A percentile compares a stretch with the other conserved stretches of the same genome.
These are phyloP conservation scores for Tokudaia tokunoshimensis DNA, from an alignment of 2,797 vertebrate genomes.

Conservation along the genomic window DNA sequence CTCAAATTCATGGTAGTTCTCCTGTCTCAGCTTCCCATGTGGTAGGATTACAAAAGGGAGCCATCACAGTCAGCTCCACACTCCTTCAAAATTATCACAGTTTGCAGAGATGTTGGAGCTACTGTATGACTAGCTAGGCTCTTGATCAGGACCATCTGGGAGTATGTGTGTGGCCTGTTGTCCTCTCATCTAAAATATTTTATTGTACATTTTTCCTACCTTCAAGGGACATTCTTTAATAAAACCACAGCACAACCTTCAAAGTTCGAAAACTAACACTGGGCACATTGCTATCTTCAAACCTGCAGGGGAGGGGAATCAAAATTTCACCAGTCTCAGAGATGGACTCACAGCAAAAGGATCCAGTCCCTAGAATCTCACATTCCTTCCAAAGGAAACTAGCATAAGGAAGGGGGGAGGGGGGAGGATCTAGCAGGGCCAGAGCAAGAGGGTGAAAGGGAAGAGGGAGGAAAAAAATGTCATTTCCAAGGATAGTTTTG, in stretches of 20 bases:
- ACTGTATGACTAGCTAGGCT: not conserved
- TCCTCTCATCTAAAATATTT: not conserved
- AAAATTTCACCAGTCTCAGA: not conserved
- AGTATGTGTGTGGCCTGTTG: not conserved
- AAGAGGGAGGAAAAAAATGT: not conserved
- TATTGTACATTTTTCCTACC: not conserved
- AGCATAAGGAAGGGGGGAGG: too few relatives aligned
- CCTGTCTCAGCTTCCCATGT: not conserved
- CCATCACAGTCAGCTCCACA: not conserved
- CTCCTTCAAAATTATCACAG: not conserved
- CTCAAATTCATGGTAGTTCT: not conserved
- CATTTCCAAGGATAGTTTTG: slow-evolving; percentile 19
- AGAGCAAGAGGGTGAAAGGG: too few relatives aligned
- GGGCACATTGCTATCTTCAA: not conserved
- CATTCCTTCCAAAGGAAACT: not conserved
- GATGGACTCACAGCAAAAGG: not conserved
- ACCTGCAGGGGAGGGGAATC: not conserved
- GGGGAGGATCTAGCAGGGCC: too few relatives aligned
- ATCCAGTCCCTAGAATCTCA: not conserved
- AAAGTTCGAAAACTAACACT: not conserved
- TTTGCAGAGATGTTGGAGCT: not conserved
- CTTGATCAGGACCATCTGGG: not conserved
- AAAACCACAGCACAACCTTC: not conserved
- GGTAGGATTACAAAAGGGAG: not conserved
- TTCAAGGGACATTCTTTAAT: not conserved